These are phyloP conservation scores for Byasa hedistus DNA, from an alignment of 2,888 invertebrate genomes.

Conservation along the genomic window DNA sequence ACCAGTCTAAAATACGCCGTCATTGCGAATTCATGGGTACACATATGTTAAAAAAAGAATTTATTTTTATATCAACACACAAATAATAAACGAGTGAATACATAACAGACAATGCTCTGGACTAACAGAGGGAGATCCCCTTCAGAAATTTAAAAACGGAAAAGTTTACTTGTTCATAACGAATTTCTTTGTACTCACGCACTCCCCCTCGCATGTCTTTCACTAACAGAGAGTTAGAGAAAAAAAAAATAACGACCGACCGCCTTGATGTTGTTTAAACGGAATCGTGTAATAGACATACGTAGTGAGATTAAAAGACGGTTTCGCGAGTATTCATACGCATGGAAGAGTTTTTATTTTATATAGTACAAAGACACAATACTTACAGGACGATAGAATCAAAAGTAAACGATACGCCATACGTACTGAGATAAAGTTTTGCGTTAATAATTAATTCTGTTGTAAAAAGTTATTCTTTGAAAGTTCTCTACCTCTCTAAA, in stretches of 20 bases:
- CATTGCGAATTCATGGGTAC: too few relatives aligned
- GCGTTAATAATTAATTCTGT: too few relatives aligned
- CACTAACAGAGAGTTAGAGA: not conserved
- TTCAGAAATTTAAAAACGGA: not conserved
- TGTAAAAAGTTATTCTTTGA: too few relatives aligned
- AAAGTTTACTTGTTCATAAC: constrained; percentile 10
- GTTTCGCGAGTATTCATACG: too few relatives aligned
- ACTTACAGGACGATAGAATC: too few relatives aligned
- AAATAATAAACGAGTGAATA: not conserved
- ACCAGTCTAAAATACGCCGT: too few relatives aligned
- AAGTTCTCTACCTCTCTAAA: too few relatives aligned
- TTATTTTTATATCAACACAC: not conserved
- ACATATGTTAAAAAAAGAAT: too few relatives aligned
- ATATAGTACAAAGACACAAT: too few relatives aligned
- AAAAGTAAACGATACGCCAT: too few relatives aligned
- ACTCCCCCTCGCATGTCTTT: constrained; percentile 19
- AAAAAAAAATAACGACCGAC: not conserved
- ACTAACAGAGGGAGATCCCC: not conserved
- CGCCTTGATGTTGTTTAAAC: not conserved
- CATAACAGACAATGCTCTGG: not conserved
- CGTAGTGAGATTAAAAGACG: not conserved
- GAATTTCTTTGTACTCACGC: constrained; percentile 21
- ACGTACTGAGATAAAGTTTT: too few relatives aligned
- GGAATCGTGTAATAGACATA: not conserved
- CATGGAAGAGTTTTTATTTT: too few relatives aligned